Conservation (phyloP, 1,140 invertebrate genomes). For the Nephotettix cincticeps region DNA sequence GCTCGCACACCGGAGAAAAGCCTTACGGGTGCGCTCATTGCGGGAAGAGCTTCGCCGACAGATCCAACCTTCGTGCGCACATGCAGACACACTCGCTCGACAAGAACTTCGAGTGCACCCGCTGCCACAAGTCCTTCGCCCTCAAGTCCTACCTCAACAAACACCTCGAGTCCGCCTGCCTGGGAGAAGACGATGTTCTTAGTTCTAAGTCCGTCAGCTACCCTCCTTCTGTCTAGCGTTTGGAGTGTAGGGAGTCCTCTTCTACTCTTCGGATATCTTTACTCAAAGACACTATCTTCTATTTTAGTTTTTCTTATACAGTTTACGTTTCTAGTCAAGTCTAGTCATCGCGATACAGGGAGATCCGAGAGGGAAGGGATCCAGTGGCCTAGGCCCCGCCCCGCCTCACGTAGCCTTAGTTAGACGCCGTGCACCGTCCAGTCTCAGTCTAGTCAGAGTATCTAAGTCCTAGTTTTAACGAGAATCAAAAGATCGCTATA, state of each 20-base stretch:
- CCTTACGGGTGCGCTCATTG: slow-evolving; percentile 98
- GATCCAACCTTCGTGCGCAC: slow-evolving; percentile 91
- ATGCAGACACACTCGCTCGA: slow-evolving; percentile 90
- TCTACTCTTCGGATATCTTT: slow-evolving; percentile 17
- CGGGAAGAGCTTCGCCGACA: slow-evolving; percentile 97
- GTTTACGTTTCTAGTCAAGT: not conserved
- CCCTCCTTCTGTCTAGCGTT: slow-evolving; percentile 12
- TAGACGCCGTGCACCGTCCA: slow-evolving; percentile 20
- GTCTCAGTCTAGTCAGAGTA: slow-evolving; percentile 5
- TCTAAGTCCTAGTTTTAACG: slow-evolving; percentile 18
- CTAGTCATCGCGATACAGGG: slow-evolving; percentile 19
- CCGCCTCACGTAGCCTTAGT: slow-evolving; percentile 16
- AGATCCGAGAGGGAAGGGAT: slow-evolving; percentile 13
- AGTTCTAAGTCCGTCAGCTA: not conserved
- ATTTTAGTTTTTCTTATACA: slow-evolving; percentile 5
- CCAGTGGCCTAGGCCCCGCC: not conserved
- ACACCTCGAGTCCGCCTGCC: slow-evolving; percentile 90
- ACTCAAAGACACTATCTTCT: slow-evolving; percentile 12
- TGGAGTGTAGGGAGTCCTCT: slow-evolving; percentile 13
- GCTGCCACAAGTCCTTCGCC: slow-evolving; percentile 92
- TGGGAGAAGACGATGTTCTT: slow-evolving; percentile 52
- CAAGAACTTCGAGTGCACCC: slow-evolving; percentile 87
- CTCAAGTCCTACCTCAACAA: slow-evolving; percentile 98
- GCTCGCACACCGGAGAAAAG: slow-evolving; percentile 98
- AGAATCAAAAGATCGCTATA: slow-evolving; percentile 20